phyloP scores from a whole-genome alignment of 2,888 invertebrate species.

The Formica aserva region DNA sequence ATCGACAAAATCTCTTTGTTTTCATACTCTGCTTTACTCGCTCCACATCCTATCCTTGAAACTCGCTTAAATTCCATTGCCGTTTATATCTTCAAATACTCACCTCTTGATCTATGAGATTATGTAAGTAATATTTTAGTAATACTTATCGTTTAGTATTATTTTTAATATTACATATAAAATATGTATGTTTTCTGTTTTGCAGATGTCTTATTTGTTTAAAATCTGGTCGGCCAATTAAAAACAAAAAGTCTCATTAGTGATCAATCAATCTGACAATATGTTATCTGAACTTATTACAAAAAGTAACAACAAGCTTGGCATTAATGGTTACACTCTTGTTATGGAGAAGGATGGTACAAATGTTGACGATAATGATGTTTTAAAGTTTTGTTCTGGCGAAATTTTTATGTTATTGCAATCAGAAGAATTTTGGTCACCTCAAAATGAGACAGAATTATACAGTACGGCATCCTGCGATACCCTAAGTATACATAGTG shows the following conservation, averaged over 20 bases:
- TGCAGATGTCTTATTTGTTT: constrained; percentile 20
- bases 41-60: constrained; percentile 16
- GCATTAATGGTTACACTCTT: not conserved
- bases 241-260: constrained; percentile 12
- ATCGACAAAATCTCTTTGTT: constrained; percentile 1
- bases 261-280: constrained; percentile 15
- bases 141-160: not conserved
- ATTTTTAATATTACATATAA: constrained; percentile 12
- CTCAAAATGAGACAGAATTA: not conserved
- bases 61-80: constrained; percentile 5
- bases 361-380: constrained; percentile 17
- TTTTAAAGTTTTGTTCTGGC: constrained; percentile 22
- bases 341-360: constrained; percentile 40
- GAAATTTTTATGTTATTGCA: constrained; percentile 26
- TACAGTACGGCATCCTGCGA: not conserved
- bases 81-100: constrained; percentile 14
- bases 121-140: not conserved
- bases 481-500: not conserved
- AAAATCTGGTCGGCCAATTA: constrained; percentile 25
- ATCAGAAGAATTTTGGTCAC: not conserved
- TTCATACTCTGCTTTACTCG: not conserved
- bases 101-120: not conserved
- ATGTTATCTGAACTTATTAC: constrained; percentile 23
- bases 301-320: constrained; percentile 21
- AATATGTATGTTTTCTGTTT: not conserved